phyloP scores from a whole-genome alignment of 1,140 invertebrate species.

The Sesamia nonagrioides region DNA sequence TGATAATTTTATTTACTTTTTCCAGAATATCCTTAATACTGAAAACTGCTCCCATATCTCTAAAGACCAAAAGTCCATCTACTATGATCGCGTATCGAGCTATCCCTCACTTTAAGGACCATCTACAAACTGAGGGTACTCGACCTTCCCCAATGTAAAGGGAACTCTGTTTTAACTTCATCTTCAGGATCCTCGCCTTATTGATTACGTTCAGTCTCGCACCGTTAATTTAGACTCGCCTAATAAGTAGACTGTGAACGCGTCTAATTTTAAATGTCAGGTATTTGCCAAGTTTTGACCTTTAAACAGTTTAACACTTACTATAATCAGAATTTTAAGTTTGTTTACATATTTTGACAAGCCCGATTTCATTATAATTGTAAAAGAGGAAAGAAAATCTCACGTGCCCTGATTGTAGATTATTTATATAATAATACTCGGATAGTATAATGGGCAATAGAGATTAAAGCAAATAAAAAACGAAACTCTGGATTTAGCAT shows the following conservation, averaged over 20 bases:
- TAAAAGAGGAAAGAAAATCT: too few species aligned
- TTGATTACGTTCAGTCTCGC: constrained; percentile 55
- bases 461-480: too few species aligned
- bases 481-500: too few species aligned
- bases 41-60: too few species aligned
- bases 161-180: constrained; percentile 81
- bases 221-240: constrained; percentile 35
- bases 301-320: constrained; percentile 16
- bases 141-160: constrained; percentile 83
- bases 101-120: constrained; percentile 67
- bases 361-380: neutral
- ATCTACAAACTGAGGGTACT: constrained; percentile 75
- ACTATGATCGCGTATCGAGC: constrained; percentile 66
- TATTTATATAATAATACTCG: too few species aligned
- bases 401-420: too few species aligned
- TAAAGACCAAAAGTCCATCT: constrained; percentile 16
- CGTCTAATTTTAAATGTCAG: constrained; percentile 33
- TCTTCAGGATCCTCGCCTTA: constrained; percentile 69
- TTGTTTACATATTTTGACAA: neutral
- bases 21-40: neutral
- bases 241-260: constrained; percentile 18
- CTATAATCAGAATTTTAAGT: neutral
- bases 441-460: too few species aligned
- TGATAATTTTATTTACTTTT: too few species aligned
- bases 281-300: constrained; percentile 35